Evolutionary conservation across 2,888 invertebrate genomes (phyloP).

Genomic region (Chrysolina americana): DNA sequence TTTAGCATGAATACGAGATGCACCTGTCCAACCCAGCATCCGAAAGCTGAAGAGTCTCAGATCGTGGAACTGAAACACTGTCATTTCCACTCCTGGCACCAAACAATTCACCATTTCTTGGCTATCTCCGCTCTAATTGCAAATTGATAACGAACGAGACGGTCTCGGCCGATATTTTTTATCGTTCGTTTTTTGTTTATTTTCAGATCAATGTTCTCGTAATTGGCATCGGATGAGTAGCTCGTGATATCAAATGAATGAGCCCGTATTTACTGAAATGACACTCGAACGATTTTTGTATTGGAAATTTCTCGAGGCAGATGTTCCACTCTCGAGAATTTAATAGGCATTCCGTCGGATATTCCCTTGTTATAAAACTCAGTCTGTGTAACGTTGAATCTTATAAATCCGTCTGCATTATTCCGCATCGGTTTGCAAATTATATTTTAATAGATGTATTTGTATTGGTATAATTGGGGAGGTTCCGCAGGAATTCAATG

Average conservation of each 20-base stretch:
- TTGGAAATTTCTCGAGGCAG: constrained; percentile 46
- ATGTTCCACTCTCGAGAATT: constrained; percentile 48
- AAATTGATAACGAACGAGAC: constrained; percentile 10
- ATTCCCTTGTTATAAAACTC: constrained; percentile 14
- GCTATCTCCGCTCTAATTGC: background rate
- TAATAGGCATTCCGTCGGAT: constrained; percentile 42
- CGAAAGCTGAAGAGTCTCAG: background rate
- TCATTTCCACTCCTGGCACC: background rate
- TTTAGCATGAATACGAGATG: background rate
- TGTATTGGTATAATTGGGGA: background rate
- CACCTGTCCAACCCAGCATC: background rate
- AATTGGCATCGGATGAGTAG: constrained; percentile 32
- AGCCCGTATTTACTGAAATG: constrained; percentile 42
- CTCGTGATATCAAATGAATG: constrained; percentile 42
- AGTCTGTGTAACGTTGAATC: background rate
- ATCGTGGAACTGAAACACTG: background rate
- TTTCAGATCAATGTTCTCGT: background rate
- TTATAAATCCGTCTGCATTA: background rate
- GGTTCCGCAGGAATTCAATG: background rate
- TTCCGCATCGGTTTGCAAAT: background rate
- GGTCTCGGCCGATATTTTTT: constrained; percentile 4
- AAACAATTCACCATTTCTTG: background rate
- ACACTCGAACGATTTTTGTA: constrained; percentile 43
- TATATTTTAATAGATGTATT: background rate
- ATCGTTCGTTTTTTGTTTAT: constrained; percentile 8